Base-by-base conservation (phyloP, 2,113 vertebrate genomes). In the Origma solitaria region DNA sequence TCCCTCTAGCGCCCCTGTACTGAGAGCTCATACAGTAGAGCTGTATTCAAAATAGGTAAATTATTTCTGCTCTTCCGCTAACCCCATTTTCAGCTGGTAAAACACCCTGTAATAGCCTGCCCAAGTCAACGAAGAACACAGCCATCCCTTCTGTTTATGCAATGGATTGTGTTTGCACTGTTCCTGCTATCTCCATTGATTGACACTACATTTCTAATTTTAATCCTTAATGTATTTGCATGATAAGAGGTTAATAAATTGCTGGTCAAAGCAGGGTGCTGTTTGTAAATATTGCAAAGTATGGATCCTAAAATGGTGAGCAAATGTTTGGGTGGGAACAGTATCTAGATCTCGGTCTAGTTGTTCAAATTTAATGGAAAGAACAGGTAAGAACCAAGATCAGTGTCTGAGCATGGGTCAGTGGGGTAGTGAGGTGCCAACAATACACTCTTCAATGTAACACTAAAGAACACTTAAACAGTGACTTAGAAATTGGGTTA, bases 1-100 rank as follows among this genome's bases (percentile, higher is more conserved):
- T 95, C 98, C 97, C 95, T 87, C 98, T 97, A 82, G 92, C 90
- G 97, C 37, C 25, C 5, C 24, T 57, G 31, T 51, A 23, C 76
- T 18, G 81, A 86, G 53, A 50, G n/a, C 35, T 82, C 71, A 6
- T 57, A 56, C 47, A 27, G 19, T 24, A 19, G 4, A 56, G 19
- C 38, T 62, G 49, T 38, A 10, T 56, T 42, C 15, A 31, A 72
- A 68, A 40, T 3, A 24, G 10, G 11, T 44, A 16, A 42, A 71
- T 37, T 15, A 44, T 45, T 83, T 61, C 49, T 80, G 16, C 54
- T 70, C 35, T 87, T 64, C 60, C 8, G 7, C n/a, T 71, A 44
- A 44, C 4, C 22, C 27, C 0, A 0, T 22, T 88, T 73, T 56
- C 49, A 80, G 8, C 42, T 82, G 30, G 31, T 49, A 64, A 60